Evolutionary conservation across 2,888 invertebrate genomes (phyloP), one percentile per base, ranked within the genome.

Genomic region (Latrodectus hesperus): DNA sequence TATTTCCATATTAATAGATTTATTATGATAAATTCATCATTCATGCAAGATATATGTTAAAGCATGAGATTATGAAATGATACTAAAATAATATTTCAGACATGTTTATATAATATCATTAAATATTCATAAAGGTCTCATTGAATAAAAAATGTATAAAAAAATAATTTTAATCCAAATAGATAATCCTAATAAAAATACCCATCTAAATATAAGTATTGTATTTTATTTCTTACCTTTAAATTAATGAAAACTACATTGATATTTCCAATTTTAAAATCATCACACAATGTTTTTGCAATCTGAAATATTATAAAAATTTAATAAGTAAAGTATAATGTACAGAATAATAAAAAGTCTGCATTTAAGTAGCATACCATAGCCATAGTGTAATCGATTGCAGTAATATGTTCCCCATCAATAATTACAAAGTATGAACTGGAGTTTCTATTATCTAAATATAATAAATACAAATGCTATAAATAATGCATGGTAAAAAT

Each of bases 401-500:
- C 71, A n/a, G 89, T 90, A 65, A 89, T 85, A 84, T 90, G 89
- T 53, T 89, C 89, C 11, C 90, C 89, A 83, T 90, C 90, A 49
- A 90, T 79, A 12, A 90, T 74, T 4, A 90, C 80, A 75, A 64
- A 67, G 17, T 78, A 88, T 14, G 77, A 26, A 64, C 67, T 67
- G 52, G 65, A 68, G 53, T 74, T 64, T 52, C 51, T n/a, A 8
- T 70, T 55, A 51, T 67, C 81, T 85, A 26, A 52, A 70, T 22
- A 22, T 22, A 22, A 38, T 38, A 38, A 38, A 38, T 38, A 38
- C 4, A 38, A 38, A 38, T 38, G 38, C 6, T 38, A 38, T 38
- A 38, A 38, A 38, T 38, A 38, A 38, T 38, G 38, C 6, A 38
- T 38, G 2, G 4, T 6, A 38, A 38, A 38, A 6, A 38, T 38